Percentiles rank a stretch among this genome's conserved stretches.
Evolutionary conservation across 2,888 invertebrate genomes (phyloP).

Genomic region (Carpatolechia fugitivella): DNA sequence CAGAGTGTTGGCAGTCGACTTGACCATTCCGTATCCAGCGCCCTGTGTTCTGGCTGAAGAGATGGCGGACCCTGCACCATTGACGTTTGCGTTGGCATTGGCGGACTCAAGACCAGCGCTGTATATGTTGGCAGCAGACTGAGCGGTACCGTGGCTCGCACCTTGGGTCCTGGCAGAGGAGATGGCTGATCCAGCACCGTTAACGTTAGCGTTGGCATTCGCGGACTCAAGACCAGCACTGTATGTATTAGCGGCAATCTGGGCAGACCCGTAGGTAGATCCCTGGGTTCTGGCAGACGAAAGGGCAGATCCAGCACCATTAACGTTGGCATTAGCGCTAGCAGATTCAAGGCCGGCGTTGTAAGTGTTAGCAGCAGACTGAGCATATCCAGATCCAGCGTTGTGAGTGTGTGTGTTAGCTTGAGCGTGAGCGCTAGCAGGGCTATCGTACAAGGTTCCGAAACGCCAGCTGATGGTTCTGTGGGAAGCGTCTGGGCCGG

Average conservation of each 20-base stretch:
- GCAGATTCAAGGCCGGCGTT: conserved; percentile 32
- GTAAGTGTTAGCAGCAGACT: conserved; percentile 46
- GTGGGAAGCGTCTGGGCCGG: conserved; percentile 11
- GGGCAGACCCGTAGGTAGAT: conserved; percentile 10
- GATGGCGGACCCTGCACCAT: conserved; percentile 42
- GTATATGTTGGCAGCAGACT: conserved; percentile 15
- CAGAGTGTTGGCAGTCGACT: conserved; percentile 26
- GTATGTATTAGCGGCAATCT: conserved; percentile 15
- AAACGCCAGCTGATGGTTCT: conserved; percentile 58
- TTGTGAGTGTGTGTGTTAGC: conserved; percentile 30
- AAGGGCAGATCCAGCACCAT: conserved; percentile 37
- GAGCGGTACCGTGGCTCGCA: conserved; percentile 20
- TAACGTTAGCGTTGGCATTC: conserved; percentile 13
- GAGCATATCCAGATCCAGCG: conserved; percentile 32
- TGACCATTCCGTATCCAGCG: conserved; percentile 30
- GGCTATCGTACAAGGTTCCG: conserved; percentile 54
- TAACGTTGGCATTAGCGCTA: conserved; percentile 34
- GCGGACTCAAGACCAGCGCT: conserved; percentile 18
- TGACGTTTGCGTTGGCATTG: conserved; percentile 23
- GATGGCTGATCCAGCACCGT: conserved; percentile 28
- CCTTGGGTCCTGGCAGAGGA: conserved; percentile 28
- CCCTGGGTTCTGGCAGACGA: conserved; percentile 33
- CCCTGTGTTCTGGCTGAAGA: conserved; percentile 49
- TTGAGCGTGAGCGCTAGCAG: conserved; percentile 37
- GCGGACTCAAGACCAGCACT: conserved; percentile 16